Evolutionary conservation across 2,888 invertebrate species (phyloP), one percentile per base, ranked within the genome.

Genomic region (Caenorhabditis angaria): DNA sequence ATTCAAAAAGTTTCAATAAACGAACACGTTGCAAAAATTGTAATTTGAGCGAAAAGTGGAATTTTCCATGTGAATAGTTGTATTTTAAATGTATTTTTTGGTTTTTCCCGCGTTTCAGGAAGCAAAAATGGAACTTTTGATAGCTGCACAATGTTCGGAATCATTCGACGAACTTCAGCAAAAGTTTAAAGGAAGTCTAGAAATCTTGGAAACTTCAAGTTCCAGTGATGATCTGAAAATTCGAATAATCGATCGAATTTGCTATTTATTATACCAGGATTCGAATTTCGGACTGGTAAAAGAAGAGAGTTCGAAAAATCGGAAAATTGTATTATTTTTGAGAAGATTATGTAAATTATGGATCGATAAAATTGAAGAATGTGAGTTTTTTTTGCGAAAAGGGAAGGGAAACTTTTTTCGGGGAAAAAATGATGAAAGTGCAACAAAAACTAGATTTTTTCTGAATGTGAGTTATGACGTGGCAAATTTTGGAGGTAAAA

Each of bases 281-380:
- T 60, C 63, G 4, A 58, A 50, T 25, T 71, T 71, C 25, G 70
- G 70, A 51, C 58, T 65, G 57, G 4, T 62, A 4, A 56, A 61
- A 50, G 14, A 41, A 41, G n/a, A n/a, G n/a, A n/a, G 18, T 41
- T 41, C 41, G 64, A 62, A n/a, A 50, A 27, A 32, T 53, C 54
- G 18, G 22, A 5, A 20, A 18, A 54, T 28, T 28, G 12, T n/a
- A 4, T 6, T 53, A 2, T 60, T 47, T 61, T 50, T 55, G 56
- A 64, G 51, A 25, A 20, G 59, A 50, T 69, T 69, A 69, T 69
- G 69, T 41, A 69, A 69, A 69, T 56, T 59, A n/a, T 47, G 54
- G 2, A 29, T 59, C 28, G 20, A 47, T 27, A 32, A 35, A 35
- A 5, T 32, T 57, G 22, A 57, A 32, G 14, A 5, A n/a, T 57